Evolutionary conservation across 2,797 vertebrate genomes (phyloP), one percentile per base, ranked within the genome.

Genomic region (Mycteria americana): DNA sequence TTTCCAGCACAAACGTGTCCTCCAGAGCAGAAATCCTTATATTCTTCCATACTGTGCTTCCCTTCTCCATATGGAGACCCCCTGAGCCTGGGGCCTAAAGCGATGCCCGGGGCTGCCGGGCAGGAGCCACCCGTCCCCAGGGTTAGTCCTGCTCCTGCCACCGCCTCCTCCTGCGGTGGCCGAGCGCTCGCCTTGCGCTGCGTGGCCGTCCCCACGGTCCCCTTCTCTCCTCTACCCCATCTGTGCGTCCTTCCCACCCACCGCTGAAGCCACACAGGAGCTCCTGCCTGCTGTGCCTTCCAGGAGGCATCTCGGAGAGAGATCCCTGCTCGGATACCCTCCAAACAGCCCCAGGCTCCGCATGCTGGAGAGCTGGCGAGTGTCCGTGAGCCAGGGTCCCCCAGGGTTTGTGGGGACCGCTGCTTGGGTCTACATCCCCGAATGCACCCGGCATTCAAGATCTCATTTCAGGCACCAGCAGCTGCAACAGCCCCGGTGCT

Each of bases 151-250:
- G 57, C 73, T 69, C 53, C 62, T 46, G 53, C 30, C 30, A 43
- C 41, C 11, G 5, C 41, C 25, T 70, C n/a, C 30, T 51, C 64
- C 51, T 2, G 1, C 1, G 1, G 31, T 13, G 10, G 21, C 16
- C 4, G 11, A 50, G 43, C 13, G 4, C 15, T 17, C 10, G 2
- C 51, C 51, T 41, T n/a, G 54, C 1, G 2, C 43, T 8, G 0
- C 3, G 11, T 31, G 53, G 8, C 64, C 0, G 0, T 63, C 45
- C 72, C 54, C 25, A 35, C 0, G 1, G n/a, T 50, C 22, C 33
- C 72, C 6, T 4, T 16, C 19, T 41, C 24, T 13, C 39, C 33
- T 45, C 19, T 4, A 23, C 37, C 24, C 16, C 9, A 11, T 25
- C 70, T 31, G 13, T 54, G 46, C 1, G 0, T 81, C 80, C 72